Base-by-base conservation (phyloP, 2,888 invertebrate species). In the Loripinus fragilis region DNA sequence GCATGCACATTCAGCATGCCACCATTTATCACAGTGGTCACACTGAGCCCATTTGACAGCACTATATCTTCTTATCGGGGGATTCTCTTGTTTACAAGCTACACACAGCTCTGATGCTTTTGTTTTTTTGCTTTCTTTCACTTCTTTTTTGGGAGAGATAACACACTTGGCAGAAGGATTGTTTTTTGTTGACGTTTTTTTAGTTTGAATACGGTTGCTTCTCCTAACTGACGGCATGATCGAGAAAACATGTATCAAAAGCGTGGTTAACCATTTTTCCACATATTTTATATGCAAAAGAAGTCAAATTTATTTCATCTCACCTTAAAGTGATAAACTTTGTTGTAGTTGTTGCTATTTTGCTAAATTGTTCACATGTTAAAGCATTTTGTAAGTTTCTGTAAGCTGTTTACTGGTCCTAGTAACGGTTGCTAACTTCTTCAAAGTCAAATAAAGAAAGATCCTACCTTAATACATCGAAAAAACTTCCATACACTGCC, bases 1-100 rank as follows among this genome's bases (percentile, higher is more conserved):
- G 33, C 60, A 60, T 2, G 60, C 60, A 60, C 60, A 60, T 33
- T 60, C 60, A 30, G 33, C 33, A 60, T 60, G 60, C 60, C 60
- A 60, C 60, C 60, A 60, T 10, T 33, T 3, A 33, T 60, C 60
- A 60, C 60, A 60, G 10, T 60, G 20, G 60, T 60, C 33, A 60
- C 60, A 60, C 30, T 33, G 60, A 5, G 28, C n/a, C 60, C 60
- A 60, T 33, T 60, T 17, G 1, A 33, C 20, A 8, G 5, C 12
- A 1, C 10, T 30, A 28, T 60, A 60, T 3, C 60, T 30, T 12
- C 30, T 60, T 2, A 60, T 60, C 2, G 60, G 60, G 10, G 60
- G 33, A 33, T 12, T 8, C 28, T 60, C 28, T 28, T 60, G 60
- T 2, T 33, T 30, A 33, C 60, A 60, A 33, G 33, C 60, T 12